Conservation (phyloP, 2,888 invertebrate species). For the Cryptus armator region DNA sequence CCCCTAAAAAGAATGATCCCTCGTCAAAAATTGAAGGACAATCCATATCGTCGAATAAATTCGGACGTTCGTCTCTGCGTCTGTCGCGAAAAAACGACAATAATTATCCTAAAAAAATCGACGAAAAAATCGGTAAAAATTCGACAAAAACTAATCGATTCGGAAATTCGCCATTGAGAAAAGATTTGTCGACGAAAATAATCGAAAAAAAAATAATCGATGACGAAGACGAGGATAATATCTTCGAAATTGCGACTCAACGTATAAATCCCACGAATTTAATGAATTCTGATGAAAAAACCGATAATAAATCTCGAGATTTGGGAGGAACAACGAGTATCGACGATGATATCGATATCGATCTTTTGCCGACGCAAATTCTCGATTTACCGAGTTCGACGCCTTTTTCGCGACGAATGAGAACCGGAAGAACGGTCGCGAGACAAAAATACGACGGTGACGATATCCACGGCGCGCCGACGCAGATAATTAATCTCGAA, state of each 20-base stretch:
- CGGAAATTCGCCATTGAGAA: neutral
- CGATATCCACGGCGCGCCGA: constrained; percentile 16
- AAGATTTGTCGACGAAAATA: neutral
- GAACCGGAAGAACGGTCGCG: neutral
- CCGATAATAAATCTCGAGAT: too few relatives aligned
- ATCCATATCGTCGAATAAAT: neutral
- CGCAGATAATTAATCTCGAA: neutral
- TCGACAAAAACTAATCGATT: neutral
- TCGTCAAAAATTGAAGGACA: neutral
- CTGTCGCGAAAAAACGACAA: neutral
- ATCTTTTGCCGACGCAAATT: constrained; percentile 60
- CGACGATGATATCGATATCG: constrained; percentile 14
- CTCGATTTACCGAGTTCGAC: constrained; percentile 54
- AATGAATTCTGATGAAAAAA: too few relatives aligned
- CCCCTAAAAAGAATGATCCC: neutral
- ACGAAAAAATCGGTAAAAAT: neutral
- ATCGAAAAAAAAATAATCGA: neutral
- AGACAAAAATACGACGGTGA: neutral
- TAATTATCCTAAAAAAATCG: neutral
- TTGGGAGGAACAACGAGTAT: too few relatives aligned
- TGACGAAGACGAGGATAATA: constrained; percentile 11
- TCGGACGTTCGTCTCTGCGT: neutral
- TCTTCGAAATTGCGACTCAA: constrained; percentile 53
- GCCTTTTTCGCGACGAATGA: constrained; percentile 1
- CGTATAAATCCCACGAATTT: neutral